Evolutionary conservation across 1,140 invertebrate species (phyloP).

Genomic region (Drosophila obscura): DNA sequence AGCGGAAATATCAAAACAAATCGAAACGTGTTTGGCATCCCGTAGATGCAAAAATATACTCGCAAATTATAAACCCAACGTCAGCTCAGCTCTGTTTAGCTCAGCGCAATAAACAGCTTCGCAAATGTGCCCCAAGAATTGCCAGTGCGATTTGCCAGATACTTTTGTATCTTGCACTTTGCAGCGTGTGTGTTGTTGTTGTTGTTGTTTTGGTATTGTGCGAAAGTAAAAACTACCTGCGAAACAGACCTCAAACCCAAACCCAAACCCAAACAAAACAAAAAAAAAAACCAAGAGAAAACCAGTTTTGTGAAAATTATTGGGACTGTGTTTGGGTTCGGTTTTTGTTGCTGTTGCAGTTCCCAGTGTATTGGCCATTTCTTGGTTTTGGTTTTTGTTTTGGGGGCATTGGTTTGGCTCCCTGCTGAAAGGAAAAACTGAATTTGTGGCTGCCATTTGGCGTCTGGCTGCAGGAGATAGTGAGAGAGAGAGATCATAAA

Average conservation of each 20-base stretch:
- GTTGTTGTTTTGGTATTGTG: conserved; percentile 52
- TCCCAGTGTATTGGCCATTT: conserved; percentile 19
- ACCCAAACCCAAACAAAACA: conserved; percentile 44
- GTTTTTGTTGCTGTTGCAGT: conserved; percentile 16
- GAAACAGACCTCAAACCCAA: conserved; percentile 47
- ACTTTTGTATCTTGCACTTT: conserved; percentile 75
- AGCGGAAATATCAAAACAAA: conserved; percentile 77
- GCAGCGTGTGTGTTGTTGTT: conserved; percentile 27
- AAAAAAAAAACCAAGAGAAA: conserved; percentile 36
- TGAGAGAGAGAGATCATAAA: conserved; percentile 31
- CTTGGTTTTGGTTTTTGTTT: conserved; percentile 23
- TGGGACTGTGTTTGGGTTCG: conserved; percentile 54
- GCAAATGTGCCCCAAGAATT: conserved; percentile 39
- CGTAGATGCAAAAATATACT: conserved; percentile 48
- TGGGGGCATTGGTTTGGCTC: conserved; percentile 2
- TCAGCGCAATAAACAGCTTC: conserved; percentile 37
- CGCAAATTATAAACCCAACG: conserved; percentile 51
- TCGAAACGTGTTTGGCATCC: conserved; percentile 58
- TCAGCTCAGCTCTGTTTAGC: conserved; percentile 28
- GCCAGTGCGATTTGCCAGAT: conserved; percentile 47
- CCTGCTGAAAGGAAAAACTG: conserved; percentile 49
- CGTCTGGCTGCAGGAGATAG: conserved; percentile 42
- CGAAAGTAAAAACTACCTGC: conserved; percentile 83
- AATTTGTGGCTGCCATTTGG: conserved; percentile 39
- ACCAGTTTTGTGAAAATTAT: conserved; percentile 81